phyloP scores from a whole-genome alignment of 2,888 invertebrate genomes.

The Morpho deidamia region DNA sequence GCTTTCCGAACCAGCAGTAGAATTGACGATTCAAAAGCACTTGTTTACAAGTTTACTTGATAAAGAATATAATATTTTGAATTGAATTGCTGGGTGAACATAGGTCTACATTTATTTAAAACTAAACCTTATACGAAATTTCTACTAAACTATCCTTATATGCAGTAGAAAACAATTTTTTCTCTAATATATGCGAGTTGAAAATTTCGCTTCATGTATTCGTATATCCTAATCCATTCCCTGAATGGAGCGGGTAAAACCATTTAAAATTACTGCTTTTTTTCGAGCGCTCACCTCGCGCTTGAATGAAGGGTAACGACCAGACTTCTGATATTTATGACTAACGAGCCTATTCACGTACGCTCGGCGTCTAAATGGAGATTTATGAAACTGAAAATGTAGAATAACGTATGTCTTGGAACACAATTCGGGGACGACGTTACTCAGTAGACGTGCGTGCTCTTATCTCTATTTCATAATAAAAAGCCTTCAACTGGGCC shows the following conservation, averaged over 20 bases:
- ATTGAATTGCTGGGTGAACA: too few species aligned
- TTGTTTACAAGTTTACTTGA: too few species aligned
- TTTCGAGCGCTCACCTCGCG: constrained; percentile 24
- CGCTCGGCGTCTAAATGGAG: constrained; percentile 62
- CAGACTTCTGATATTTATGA: constrained; percentile 73
- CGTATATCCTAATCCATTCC: constrained; percentile 17
- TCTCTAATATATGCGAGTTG: neutral
- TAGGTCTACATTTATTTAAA: too few species aligned
- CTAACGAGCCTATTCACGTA: constrained; percentile 73
- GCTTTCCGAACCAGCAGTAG: too few species aligned
- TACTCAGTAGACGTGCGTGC: constrained; percentile 22
- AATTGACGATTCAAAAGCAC: too few species aligned
- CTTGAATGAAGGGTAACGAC: constrained; percentile 69
- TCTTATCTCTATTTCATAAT: constrained; percentile 18
- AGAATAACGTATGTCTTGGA: constrained; percentile 60
- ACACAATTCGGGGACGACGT: constrained; percentile 50
- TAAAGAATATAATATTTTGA: too few species aligned
- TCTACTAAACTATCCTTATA: too few species aligned
- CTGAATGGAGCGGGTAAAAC: constrained; percentile 29
- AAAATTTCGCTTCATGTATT: constrained; percentile 5
- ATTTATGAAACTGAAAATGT: constrained; percentile 73
- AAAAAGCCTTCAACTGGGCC: too few species aligned
- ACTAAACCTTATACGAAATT: too few species aligned
- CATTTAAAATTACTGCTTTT: constrained; percentile 23
- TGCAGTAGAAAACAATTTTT: neutral